These are phyloP conservation scores for Sanderia malayensis DNA, from an alignment of 30 jellyfish, hydroid and myxozoan species.

Conservation along the genomic window DNA sequence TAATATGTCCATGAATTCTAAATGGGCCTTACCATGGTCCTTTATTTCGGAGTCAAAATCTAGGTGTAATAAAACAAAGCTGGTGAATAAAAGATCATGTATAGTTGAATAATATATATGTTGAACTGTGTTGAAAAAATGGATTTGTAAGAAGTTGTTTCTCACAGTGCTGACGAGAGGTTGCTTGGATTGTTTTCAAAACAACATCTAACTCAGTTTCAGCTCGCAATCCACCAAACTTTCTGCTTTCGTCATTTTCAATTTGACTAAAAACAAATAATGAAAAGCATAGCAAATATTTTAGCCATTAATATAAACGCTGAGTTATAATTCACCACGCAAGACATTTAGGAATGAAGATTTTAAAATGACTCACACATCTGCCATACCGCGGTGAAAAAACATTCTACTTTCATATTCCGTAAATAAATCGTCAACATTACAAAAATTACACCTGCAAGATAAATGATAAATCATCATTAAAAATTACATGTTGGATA, in stretches of 20 bases:
- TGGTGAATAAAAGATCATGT: neutral
- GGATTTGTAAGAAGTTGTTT: neutral
- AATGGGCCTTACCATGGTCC: constrained; percentile 59
- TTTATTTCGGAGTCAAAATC: constrained; percentile 7
- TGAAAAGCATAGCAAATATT: no score
- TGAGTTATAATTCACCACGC: no score
- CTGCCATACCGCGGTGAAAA: constrained; percentile 54
- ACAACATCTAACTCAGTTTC: constrained; percentile 82
- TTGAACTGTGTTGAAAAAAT: no score
- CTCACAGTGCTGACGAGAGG: constrained; percentile 58
- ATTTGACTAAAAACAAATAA: neutral
- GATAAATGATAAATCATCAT: neutral
- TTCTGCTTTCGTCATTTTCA: constrained; percentile 32
- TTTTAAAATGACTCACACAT: neutral
- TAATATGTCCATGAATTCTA: constrained; percentile 52
- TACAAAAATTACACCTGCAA: constrained; percentile 65
- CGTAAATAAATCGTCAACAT: constrained; percentile 53
- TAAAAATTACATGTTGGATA: no score
- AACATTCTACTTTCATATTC: constrained; percentile 56
- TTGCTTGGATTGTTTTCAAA: constrained; percentile 38
- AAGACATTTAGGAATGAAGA: no score
- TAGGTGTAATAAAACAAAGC: neutral
- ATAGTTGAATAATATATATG: no score
- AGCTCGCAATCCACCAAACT: constrained; percentile 74
- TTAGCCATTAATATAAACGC: no score